These are phyloP conservation scores for Psophia crepitans DNA, from an alignment of 2,113 vertebrate species.

Conservation along the genomic window DNA sequence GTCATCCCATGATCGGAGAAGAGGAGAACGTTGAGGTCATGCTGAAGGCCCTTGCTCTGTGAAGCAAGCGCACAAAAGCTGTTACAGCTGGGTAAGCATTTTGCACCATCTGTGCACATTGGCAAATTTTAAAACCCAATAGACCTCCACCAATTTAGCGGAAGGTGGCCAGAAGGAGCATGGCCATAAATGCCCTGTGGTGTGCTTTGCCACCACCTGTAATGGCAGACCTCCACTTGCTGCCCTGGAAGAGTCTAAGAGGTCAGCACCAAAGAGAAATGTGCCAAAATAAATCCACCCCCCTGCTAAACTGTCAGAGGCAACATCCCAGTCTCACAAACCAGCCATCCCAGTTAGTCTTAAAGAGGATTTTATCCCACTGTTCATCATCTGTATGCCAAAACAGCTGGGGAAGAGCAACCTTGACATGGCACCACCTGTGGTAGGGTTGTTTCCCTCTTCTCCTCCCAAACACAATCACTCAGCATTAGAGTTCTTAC, in stretches of 20 bases:
- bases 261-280: neutral
- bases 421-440: neutral
- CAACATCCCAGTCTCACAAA: neutral
- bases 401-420: neutral
- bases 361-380: neutral
- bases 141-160: neutral
- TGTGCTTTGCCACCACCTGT: neutral
- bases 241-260: neutral
- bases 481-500: neutral
- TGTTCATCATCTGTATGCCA: neutral
- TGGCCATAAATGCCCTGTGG: rapidly evolving
- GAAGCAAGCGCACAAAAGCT: neutral
- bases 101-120: rapidly evolving
- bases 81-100: neutral
- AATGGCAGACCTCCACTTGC: neutral
- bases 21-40: conserved; percentile 84
- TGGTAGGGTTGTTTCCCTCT: neutral
- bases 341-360: neutral
- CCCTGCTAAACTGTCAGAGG: neutral
- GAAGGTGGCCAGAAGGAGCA: neutral
- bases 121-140: neutral
- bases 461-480: neutral
- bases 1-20: conserved; percentile 98
- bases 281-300: neutral
- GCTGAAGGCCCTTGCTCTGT: conserved; percentile 81